phyloP scores from a whole-genome alignment of 37 sponge, comb jelly and placozoan species.

The Chondrilla cf. caribensis region DNA sequence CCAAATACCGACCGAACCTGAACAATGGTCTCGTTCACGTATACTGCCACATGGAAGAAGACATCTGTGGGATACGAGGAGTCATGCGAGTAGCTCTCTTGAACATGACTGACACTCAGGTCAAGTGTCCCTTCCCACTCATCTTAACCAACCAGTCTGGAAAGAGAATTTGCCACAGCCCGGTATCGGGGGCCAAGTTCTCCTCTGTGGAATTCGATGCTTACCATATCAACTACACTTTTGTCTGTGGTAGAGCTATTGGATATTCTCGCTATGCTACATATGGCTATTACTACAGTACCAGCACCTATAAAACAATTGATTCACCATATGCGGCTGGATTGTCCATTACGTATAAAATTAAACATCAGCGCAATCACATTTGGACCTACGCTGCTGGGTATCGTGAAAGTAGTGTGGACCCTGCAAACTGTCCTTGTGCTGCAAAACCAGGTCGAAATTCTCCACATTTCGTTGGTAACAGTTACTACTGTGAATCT shows the following conservation, averaged over 20 bases:
- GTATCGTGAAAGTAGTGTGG: not conserved
- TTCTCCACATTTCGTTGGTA: not conserved
- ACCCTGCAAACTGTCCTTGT: constrained; percentile 9
- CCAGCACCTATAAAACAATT: not conserved
- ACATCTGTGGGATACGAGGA: not conserved
- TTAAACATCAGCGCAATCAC: not conserved
- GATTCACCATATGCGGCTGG: not conserved
- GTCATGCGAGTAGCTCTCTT: constrained; percentile 2
- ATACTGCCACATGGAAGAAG: constrained; percentile 9
- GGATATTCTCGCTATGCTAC: not conserved
- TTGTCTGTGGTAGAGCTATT: not conserved
- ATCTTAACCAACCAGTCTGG: not conserved
- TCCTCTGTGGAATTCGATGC: not conserved
- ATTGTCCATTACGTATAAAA: not conserved
- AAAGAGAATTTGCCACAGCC: not conserved
- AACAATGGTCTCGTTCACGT: not conserved
- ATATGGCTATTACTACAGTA: not conserved
- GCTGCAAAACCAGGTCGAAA: not conserved
- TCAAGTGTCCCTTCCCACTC: not conserved
- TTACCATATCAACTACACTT: not conserved
- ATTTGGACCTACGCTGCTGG: constrained; percentile 25
- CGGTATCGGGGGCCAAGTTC: not conserved
- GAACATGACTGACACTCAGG: not conserved
- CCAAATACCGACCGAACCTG: not conserved
- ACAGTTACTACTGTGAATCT: not conserved